A percentile compares a stretch with the other conserved stretches of the same genome.
Evolutionary conservation across 2,113 vertebrate species (phyloP).

Genomic region (Melanotaenia duboulayi): DNA sequence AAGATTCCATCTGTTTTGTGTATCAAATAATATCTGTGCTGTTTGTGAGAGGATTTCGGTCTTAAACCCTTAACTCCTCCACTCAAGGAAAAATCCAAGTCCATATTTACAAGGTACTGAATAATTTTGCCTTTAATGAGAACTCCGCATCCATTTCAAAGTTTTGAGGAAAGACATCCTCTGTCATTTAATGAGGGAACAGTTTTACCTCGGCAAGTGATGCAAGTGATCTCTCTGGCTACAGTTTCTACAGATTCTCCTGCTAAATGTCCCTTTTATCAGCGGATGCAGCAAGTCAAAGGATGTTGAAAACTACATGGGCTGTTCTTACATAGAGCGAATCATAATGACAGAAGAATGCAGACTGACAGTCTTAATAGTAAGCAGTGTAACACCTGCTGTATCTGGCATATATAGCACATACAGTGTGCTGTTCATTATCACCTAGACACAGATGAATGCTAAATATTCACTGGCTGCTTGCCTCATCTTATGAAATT

Average conservation of each 20-base stretch:
- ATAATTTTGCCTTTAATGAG: not conserved
- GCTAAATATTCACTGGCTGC: not conserved
- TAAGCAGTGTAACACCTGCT: not conserved
- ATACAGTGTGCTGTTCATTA: not conserved
- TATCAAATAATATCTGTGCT: not conserved
- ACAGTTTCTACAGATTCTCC: conserved; percentile 9
- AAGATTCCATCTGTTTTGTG: not conserved
- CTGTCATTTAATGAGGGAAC: conserved; percentile 5
- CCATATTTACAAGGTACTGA: not conserved
- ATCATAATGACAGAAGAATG: conserved; percentile 7
- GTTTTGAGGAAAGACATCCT: conserved; percentile 3
- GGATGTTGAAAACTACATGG: conserved; percentile 7
- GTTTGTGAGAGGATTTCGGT: not conserved
- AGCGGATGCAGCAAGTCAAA: not conserved
- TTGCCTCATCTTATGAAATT: conserved; percentile 1
- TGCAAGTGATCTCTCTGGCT: conserved; percentile 8
- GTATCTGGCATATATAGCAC: not conserved
- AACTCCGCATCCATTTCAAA: conserved; percentile 6
- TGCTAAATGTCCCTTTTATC: conserved; percentile 23
- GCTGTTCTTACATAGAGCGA: conserved; percentile 9
- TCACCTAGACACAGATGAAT: not conserved
- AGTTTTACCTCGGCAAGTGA: conserved; percentile 4
- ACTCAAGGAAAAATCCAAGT: not conserved
- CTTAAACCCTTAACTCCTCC: not conserved
- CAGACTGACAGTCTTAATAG: conserved; percentile 19